Percentiles rank a stretch among this genome's conserved stretches.
phyloP scores from a whole-genome alignment of 2,888 invertebrate genomes.

The Phalera bucephala region DNA sequence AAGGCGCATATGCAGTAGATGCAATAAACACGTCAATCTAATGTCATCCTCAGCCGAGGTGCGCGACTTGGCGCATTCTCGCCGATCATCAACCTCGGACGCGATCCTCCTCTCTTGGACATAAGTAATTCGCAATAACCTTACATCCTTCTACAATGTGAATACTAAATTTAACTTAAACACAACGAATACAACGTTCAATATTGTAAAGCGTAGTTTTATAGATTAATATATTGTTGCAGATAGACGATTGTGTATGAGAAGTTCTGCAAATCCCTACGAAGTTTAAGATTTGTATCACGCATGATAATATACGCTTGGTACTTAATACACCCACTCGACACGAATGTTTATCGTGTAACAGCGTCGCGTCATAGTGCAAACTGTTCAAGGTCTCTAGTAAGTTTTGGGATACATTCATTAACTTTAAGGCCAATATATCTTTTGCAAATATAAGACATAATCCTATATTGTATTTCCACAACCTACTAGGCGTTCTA shows the following conservation, averaged over 20 bases:
- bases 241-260: not conserved
- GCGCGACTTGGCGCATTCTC: conserved; percentile 69
- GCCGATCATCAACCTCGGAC: conserved; percentile 72
- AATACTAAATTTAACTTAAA: no score
- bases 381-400: not conserved
- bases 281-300: not conserved
- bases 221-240: no score
- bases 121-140: conserved; percentile 8
- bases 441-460: no score
- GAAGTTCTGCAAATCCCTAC: not conserved
- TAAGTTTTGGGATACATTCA: not conserved
- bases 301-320: conserved; percentile 5
- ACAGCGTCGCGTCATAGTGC: conserved; percentile 3
- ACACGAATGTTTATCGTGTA: conserved; percentile 1
- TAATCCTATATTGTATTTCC: no score
- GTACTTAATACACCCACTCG: not conserved
- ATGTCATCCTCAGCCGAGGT: conserved; percentile 55
- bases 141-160: conserved; percentile 27
- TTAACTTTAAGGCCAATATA: no score
- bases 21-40: conserved; percentile 67
- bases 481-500: no score
- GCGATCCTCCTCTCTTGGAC: conserved; percentile 43
- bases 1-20: conserved; percentile 32
- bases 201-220: no score
- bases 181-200: no score